These are phyloP conservation scores for Ciconia stormi DNA, from an alignment of 2,113 vertebrate species.

Conservation along the genomic window DNA sequence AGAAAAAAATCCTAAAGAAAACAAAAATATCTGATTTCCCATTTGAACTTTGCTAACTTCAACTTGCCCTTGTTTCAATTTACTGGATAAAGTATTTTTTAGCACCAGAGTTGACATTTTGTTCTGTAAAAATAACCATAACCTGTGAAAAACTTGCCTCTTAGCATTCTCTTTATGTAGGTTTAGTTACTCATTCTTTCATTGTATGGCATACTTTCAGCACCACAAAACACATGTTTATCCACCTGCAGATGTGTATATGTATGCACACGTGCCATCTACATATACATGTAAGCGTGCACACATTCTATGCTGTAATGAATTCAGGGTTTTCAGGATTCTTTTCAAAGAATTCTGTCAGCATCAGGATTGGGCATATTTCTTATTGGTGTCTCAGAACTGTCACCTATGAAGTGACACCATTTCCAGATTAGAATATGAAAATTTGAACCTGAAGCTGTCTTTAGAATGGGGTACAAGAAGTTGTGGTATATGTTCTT, in stretches of 20 bases:
- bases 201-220: background rate
- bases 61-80: background rate
- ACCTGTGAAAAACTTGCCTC: background rate
- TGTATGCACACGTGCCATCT: accelerated
- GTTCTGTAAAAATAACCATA: background rate
- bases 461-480: background rate
- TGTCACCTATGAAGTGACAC: background rate
- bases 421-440: background rate
- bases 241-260: background rate
- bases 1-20: background rate
- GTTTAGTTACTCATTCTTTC: background rate
- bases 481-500: background rate
- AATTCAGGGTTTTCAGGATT: background rate
- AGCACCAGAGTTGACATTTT: background rate
- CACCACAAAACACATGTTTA: background rate
- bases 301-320: background rate
- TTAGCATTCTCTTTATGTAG: background rate
- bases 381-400: background rate
- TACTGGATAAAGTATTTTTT: background rate
- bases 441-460: background rate
- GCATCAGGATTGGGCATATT: background rate
- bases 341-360: background rate
- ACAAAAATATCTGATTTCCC: background rate
- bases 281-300: background rate
- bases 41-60: background rate